Evolutionary conservation across 1,140 invertebrate genomes (phyloP).

Genomic region (Saccostrea echinata): DNA sequence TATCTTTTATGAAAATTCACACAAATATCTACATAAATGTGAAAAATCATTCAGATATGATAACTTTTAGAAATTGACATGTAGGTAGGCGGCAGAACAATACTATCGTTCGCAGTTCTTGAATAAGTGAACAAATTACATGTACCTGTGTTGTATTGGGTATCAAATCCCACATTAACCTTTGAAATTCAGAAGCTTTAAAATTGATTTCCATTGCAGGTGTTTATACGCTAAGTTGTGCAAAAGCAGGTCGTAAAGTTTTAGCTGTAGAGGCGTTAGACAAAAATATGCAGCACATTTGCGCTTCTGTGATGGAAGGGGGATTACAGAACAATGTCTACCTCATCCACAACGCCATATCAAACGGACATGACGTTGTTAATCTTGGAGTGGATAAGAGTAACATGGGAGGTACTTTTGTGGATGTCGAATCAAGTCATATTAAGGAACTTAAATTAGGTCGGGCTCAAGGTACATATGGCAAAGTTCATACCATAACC

Average conservation of each 20-base stretch:
- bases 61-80: too few species aligned
- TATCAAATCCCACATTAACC: too few species aligned
- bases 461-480: conserved; percentile 50
- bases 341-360: conserved; percentile 55
- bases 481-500: conserved; percentile 50
- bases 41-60: too few species aligned
- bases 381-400: conserved; percentile 56
- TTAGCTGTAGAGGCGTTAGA: conserved; percentile 54
- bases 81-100: too few species aligned
- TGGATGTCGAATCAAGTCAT: conserved; percentile 49
- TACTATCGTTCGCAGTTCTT: too few species aligned
- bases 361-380: conserved; percentile 32
- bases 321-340: conserved; percentile 46
- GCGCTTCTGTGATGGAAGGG: conserved; percentile 49
- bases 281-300: conserved; percentile 55
- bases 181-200: too few species aligned
- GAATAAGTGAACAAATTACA: too few species aligned
- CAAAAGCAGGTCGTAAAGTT: conserved; percentile 54
- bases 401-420: conserved; percentile 56
- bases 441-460: conserved; percentile 52
- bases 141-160: too few species aligned
- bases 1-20: too few species aligned
- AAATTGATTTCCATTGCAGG: not conserved
- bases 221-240: conserved; percentile 49
- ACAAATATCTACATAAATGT: too few species aligned